Percentiles rank a stretch among this genome's conserved stretches.
Evolutionary conservation across 2,797 vertebrate species (phyloP).

Genomic region (Benthosema pterotum): DNA sequence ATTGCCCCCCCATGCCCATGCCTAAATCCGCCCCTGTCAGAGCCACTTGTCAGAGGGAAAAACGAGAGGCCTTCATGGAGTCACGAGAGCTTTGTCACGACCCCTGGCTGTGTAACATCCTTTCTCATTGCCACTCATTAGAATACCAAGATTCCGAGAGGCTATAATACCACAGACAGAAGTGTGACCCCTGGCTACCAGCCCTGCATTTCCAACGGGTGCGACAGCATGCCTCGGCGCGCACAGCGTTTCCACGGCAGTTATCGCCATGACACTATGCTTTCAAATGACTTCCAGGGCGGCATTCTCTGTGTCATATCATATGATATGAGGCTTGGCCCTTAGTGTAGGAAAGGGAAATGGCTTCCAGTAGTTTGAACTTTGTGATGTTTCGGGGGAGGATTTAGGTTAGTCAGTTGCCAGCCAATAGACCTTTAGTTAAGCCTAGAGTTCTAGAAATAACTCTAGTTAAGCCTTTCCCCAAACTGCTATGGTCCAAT

Average conservation of each 20-base stretch:
- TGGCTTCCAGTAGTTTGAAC: conserved; percentile 17
- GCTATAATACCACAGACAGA: conserved; percentile 19
- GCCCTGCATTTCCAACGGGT: conserved; percentile 42
- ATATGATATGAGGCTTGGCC: conserved; percentile 47
- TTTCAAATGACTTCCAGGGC: conserved; percentile 35
- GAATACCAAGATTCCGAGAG: conserved; percentile 51
- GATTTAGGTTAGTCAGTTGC: too few species aligned
- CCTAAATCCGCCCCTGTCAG: too few species aligned
- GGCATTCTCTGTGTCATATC: too few species aligned
- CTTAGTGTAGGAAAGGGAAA: conserved; percentile 34
- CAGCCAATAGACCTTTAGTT: too few species aligned
- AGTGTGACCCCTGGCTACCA: conserved; percentile 41
- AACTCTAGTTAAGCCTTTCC: too few species aligned
- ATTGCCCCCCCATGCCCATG: too few species aligned
- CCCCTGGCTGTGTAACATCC: conserved; percentile 23
- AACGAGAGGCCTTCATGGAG: conserved; percentile 45
- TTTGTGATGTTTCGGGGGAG: conserved; percentile 17
- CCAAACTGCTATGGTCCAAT: too few species aligned
- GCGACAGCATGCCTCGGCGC: conserved; percentile 46
- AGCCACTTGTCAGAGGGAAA: conserved; percentile 55
- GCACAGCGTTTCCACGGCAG: conserved; percentile 34
- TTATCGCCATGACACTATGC: conserved; percentile 36
- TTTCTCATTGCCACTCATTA: conserved; percentile 50
- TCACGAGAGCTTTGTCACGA: conserved; percentile 1
- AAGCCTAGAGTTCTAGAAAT: too few species aligned